Evolutionary conservation across 1,140 invertebrate species (phyloP), one percentile per base, ranked within the genome.

Genomic region (Dendrolimus kikuchii): DNA sequence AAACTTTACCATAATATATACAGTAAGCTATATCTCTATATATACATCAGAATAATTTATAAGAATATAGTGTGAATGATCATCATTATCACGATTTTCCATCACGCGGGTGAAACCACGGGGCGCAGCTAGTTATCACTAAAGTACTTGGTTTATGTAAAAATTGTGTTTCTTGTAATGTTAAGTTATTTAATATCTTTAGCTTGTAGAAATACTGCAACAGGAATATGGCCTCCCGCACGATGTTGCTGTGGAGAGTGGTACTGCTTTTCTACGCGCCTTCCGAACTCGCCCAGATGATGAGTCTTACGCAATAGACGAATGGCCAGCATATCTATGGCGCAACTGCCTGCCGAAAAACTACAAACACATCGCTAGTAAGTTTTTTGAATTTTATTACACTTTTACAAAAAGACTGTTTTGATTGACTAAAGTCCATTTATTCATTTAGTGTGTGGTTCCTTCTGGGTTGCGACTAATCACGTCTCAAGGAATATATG

Each of bases 261-360:
- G 92, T 43, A 80, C 90, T 40, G 89, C 85, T 44, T 95, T 92
- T 78, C 83, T 96, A 51, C 90, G 91, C 58, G 88, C 91, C 43
- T 95, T 95, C 77, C 89, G 94, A 63, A 91, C 92, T 60, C 93
- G 93, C 71, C 94, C 94, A 2, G 94, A 95, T 66, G 94, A 95
- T 74, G 83, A 89, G 48, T 82, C 90, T 39, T 91, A 90, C 57
- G 89, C 88, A 57, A 82, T 96, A 49, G 92, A 95, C 64, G 88
- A 89, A 46, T 96, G 95, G 94, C 90, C 94, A 40, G 89, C 88
- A 23, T 85, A 91, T 10, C 76, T 96, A 37, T 96, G 95, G 95
- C 89, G 79, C 23, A 90, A 93, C 71, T 93, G 92, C 7, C 83
- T 96, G 40, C 92, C 92, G n/a, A 89, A 92, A 49, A 89, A 92